Evolutionary conservation across 2,888 invertebrate genomes (phyloP), one percentile per base, ranked within the genome.

Genomic region (Ornithoptera priamus): DNA sequence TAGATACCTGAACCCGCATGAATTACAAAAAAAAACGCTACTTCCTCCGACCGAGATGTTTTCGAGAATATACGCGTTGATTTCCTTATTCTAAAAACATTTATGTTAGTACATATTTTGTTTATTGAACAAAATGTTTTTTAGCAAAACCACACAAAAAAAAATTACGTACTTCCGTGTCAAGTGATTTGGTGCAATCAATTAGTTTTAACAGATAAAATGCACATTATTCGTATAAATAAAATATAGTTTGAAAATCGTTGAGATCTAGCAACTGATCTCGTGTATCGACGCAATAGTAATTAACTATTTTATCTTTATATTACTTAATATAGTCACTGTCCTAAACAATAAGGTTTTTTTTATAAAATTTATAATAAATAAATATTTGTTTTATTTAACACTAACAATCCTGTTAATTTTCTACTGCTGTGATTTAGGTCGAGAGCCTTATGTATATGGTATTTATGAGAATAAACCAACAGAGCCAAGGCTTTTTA

Each of bases 301-400:
- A 12, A 53, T 18, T 18, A 53, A 53, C 18, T 18, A 3, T 12
- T 6, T n/a, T 2, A 6, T 12, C 18, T 53, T n/a, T 12, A 4
- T 53, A n/a, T 7, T 53, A n/a, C 53, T 53, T 53, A 60, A 36
- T 60, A 60, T 24, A 18, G 15, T 60, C 18, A 50, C 17, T 63
- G 63, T 68, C 22, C 22, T 50, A 63, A 46, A 63, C 50, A 50
- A 69, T 67, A 62, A 59, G 56, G 0, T 30, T 30, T 30, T 69
- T 71, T 64, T 39, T 62, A 65, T 69, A 71, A 71, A 69, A 63
- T 53, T 69, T 58, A 59, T 42, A 68, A 61, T 67, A 59, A 68
- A 62, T n/a, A 62, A 59, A 17, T 39, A 62, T 22, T 10, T 67
- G 56, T 67, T 67, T 67, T n/a, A 62, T 67, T 67, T 24, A 6